Base-by-base conservation (phyloP, 2,797 vertebrate species). In the Neostethus bicornis region DNA sequence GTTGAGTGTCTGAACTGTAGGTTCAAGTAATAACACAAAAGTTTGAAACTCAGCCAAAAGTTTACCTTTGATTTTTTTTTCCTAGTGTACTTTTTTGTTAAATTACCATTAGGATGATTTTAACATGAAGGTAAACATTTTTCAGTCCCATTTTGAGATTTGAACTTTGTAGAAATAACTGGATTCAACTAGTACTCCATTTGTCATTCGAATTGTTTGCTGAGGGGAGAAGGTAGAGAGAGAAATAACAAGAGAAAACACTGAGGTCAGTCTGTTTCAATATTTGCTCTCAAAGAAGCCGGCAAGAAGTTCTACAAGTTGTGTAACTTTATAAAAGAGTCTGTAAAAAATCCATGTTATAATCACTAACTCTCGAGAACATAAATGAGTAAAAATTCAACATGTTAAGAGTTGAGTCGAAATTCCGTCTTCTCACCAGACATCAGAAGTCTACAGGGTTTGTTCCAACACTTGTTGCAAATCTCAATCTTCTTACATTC, bases 1-100 rank as follows among this genome's bases (percentile, higher is more conserved):
- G 41, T 46, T 66, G 65, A 73, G 60, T 58, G 68, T 77, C 48
- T 69, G 66, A 71, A 71, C 61, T 63, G 60, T 49, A 57, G n/a
- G 61, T 42, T 75, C 73, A 56, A 61, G 58, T 61, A 68, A 78
- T 72, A 73, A 75, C 61, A 58, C 48, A 21, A 39, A 55, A 53
- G 53, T 66, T 51, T 67, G 23, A 72, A 32, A 54, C 21, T 34
- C 25, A 16, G 46, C 31, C 65, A 68, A 47, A 62, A 39, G 53
- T 59, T 17, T n/a, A 16, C 9, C 46, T 51, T 24, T 45, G 49
- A 10, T 50, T 11, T 52, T n/a, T 31, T 28, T 28, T 28, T 44
- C 49, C n/a, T 43, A 28, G 20, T 43, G 21, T 23, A 25, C 28
- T n/a, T n/a, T 53, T 28, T 44, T 12, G 79, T 47, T 29, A 51